Base-by-base conservation (phyloP, 2,888 invertebrate species). In the Acleris emargana region DNA sequence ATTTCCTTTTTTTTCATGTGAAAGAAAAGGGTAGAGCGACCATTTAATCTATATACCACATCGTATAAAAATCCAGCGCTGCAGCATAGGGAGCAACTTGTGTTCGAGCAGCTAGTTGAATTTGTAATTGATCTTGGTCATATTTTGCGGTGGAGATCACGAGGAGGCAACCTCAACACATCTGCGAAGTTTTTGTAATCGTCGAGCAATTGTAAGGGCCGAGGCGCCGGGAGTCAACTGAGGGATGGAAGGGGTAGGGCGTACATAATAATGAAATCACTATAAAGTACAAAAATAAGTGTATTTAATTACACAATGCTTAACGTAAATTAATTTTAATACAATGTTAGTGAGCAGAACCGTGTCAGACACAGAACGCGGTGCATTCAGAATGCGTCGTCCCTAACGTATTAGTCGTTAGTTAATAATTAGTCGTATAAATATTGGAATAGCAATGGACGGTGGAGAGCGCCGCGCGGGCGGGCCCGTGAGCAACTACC, bases 281-380 rank as follows among this genome's bases (percentile, higher is more conserved):
- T 50, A 32, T 17, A 43, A 50, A 55, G 50, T 64, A 64, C 32
- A 64, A 64, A 63, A 64, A 64, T 64, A 59, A 50, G 64, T 64
- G 64, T 64, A 54, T 64, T 57, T 55, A 45, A 59, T 60, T 60
- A 64, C 55, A 64, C 60, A 60, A 60, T 60, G 55, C 55, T 60
- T 59, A 64, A 22, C 54, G 50, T 60, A 60, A 50, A 43, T 55
- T 55, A 54, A 50, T 55, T 59, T 59, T 59, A 64, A 59, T 54
- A 43, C 59, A 17, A 60, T 59, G 64, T 64, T 64, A 64, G 64
- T 64, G 43, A 38, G 53, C 54, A 60, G 64, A 60, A 60, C 64
- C 59, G 55, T 64, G 64, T 64, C 50, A 59, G 55, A 64, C 64
- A 64, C 58, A 58, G 64, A 54, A 49, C 64, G 45, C 63, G 22